These are phyloP conservation scores for Chionomys nivalis DNA, from an alignment of 2,113 vertebrate genomes.

Conservation along the genomic window DNA sequence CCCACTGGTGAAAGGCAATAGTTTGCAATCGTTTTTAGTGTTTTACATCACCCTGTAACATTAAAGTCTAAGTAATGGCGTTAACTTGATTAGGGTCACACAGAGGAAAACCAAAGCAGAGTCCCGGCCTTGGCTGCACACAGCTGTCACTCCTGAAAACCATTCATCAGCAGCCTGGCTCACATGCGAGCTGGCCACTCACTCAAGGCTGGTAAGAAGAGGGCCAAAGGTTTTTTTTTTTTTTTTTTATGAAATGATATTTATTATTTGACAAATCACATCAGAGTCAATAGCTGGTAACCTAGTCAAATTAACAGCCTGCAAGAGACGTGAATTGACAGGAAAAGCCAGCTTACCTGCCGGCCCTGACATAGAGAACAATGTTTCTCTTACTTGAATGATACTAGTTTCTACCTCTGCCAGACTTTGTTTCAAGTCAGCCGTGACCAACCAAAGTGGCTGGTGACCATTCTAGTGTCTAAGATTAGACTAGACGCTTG, in stretches of 20 bases:
- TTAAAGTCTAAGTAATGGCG: neutral
- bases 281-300: neutral
- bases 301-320: slow-evolving; percentile 14
- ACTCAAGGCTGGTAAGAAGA: neutral
- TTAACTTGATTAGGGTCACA: neutral
- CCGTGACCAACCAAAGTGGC: neutral
- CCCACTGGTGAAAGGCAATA: neutral
- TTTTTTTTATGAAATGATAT: neutral
- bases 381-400: neutral
- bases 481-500: neutral
- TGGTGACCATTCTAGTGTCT: neutral
- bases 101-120: neutral
- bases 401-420: neutral
- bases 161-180: neutral
- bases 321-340: neutral
- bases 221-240: neutral
- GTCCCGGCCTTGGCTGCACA: neutral
- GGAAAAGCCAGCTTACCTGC: neutral
- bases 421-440: neutral
- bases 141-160: neutral
- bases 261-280: neutral
- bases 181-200: neutral
- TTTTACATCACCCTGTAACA: neutral
- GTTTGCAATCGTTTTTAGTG: neutral
- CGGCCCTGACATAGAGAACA: neutral